Evolutionary conservation across 2,797 vertebrate species (phyloP), one percentile per base, ranked within the genome.

Genomic region (Hyperoplus immaculatus): DNA sequence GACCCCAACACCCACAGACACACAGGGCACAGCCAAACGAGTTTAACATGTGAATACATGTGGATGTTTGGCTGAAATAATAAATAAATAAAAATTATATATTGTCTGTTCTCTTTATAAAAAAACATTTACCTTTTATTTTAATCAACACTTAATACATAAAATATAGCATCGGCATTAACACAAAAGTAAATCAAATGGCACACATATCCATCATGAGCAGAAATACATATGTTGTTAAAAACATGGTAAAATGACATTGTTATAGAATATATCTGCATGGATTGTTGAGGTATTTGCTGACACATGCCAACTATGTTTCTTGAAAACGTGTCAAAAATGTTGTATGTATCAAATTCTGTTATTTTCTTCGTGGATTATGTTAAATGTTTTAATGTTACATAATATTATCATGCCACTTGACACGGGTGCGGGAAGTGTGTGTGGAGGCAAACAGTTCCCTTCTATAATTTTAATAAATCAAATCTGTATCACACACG

Each of bases 1-100:
- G 86, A 91, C 86, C 84, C 77, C 45, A 51, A 77, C 68, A 73
- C 73, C 65, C 67, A 75, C 82, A 72, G 8, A 78, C 53, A 61
- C 66, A 79, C 42, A 58, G 13, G 70, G 51, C 50, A 54, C 65
- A 71, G 61, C 49, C 72, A 79, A 64, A 78, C n/a, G 12, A 58
- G 42, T 18, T 62, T 54, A 47, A 39, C 5, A 53, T 56, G 54
- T 21, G 14, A 51, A 51, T 57, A 51, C 58, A 74, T 38, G 42
- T 75, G 4, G 2, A 10, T 77, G 0, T 39, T 61, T 38, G 49
- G 8, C 38, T 21, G 6, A 38, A 54, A 50, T 62, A 45, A 41
- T 4, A 12, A 11, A 36, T 29, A 13, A n/a, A 4, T 14, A 15
- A 49, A 21, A 21, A 21, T 21, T 21, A 21, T 21, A 21, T 21